phyloP scores from a whole-genome alignment of 2,888 invertebrate genomes.

The Malthinus seriepunctatus region DNA sequence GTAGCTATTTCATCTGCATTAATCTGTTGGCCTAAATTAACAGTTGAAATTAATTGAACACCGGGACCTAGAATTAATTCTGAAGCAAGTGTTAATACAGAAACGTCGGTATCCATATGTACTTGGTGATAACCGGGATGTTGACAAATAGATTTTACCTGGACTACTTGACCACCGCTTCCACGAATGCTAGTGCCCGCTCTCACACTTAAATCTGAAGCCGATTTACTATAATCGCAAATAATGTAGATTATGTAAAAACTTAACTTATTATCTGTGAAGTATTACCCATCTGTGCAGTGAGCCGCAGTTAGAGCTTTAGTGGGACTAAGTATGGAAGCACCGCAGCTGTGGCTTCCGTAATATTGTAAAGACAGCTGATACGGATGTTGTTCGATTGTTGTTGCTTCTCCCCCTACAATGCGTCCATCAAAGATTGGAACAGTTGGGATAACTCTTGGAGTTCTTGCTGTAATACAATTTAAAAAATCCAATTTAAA shows the following conservation, averaged over 20 bases:
- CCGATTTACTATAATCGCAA: too few relatives aligned
- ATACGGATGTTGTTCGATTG: constrained; percentile 10
- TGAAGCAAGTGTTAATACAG: neutral
- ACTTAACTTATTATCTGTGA: too few relatives aligned
- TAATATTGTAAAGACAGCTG: constrained; percentile 5
- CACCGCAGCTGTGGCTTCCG: constrained; percentile 10
- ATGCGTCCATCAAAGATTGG: neutral
- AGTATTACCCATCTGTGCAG: constrained; percentile 1
- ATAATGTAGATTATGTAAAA: too few relatives aligned
- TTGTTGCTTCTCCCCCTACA: constrained; percentile 3
- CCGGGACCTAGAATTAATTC: neutral
- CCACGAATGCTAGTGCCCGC: neutral
- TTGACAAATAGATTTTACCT: neutral
- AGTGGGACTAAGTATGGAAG: neutral
- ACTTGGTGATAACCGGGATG: neutral
- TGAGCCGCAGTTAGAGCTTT: constrained; percentile 13
- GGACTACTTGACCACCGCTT: neutral
- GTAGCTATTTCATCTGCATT: constrained; percentile 1
- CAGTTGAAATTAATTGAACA: neutral
- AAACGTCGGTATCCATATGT: neutral
- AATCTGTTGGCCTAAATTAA: neutral
- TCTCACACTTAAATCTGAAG: neutral
- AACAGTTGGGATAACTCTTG: neutral
- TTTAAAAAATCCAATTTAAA: neutral
- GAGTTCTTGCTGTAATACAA: neutral